phyloP scores from a whole-genome alignment of 2,888 invertebrate species.

The Hirtodrosophila duncani region DNA sequence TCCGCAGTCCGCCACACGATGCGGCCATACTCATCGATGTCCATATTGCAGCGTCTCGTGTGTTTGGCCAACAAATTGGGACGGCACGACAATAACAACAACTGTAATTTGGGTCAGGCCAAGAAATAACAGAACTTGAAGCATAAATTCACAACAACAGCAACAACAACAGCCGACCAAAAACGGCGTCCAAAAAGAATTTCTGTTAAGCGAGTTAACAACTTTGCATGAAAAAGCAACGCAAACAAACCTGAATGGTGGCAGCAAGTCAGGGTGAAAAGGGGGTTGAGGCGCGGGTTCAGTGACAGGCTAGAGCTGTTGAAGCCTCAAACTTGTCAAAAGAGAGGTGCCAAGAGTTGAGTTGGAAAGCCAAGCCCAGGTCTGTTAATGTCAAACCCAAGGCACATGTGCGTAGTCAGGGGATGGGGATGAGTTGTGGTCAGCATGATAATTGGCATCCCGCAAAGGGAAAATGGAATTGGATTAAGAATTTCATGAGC shows the following conservation, averaged over 20 bases:
- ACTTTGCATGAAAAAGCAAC: conserved; percentile 63
- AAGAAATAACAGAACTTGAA: conserved; percentile 62
- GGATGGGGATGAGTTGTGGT: too few relatives aligned
- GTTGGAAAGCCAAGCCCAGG: neutral
- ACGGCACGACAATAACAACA: conserved; percentile 17
- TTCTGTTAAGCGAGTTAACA: conserved; percentile 63
- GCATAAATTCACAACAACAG: conserved; percentile 38
- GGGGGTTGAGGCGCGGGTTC: neutral
- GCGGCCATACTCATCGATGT: neutral
- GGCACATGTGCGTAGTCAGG: too few relatives aligned
- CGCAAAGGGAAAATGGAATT: too few relatives aligned
- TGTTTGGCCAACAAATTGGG: conserved; percentile 42
- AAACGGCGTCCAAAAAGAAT: conserved; percentile 23
- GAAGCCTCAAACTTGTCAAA: conserved; percentile 8
- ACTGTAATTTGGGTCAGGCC: conserved; percentile 66
- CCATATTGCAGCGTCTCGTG: conserved; percentile 12
- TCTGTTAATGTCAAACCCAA: conserved; percentile 18
- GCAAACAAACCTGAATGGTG: conserved; percentile 51
- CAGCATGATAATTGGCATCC: too few relatives aligned
- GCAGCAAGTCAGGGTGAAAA: conserved; percentile 13
- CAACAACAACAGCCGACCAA: neutral
- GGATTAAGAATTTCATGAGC: too few relatives aligned
- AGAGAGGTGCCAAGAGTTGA: neutral
- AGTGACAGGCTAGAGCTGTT: neutral
- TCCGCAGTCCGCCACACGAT: conserved; percentile 20